Percentiles rank a stretch among this genome's conserved stretches.
Conservation (phyloP, 23 tunicate species). For the Aplidium turbinatum region DNA sequence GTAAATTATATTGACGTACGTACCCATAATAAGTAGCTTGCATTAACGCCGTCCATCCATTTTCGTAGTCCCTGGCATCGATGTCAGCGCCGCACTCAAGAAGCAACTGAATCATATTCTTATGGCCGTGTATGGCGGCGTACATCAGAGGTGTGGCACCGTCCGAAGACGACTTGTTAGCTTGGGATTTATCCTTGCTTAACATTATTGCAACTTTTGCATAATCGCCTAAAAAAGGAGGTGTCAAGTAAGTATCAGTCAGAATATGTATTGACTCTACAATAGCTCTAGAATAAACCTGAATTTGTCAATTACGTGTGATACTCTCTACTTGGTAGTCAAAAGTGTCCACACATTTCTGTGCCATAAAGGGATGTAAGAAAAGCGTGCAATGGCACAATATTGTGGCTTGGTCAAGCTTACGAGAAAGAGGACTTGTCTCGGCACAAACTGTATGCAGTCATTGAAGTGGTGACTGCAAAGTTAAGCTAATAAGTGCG, state of each 20-base stretch:
- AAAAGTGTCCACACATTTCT: too few relatives aligned
- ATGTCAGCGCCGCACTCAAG: conserved; percentile 87
- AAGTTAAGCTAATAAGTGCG: too few relatives aligned
- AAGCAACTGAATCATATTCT: conserved; percentile 63
- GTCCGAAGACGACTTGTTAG: conserved; percentile 76
- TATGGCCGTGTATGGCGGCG: conserved; percentile 83
- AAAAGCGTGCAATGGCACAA: too few relatives aligned
- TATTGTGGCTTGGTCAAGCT: too few relatives aligned
- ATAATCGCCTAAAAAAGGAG: conserved; percentile 27
- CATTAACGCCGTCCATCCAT: conserved; percentile 98
- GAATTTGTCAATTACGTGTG: too few relatives aligned
- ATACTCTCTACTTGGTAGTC: neutral
- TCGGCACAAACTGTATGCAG: too few relatives aligned
- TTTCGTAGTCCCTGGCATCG: conserved; percentile 93
- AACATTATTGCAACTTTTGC: conserved; percentile 36
- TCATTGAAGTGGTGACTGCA: too few relatives aligned
- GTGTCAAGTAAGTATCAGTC: too few relatives aligned
- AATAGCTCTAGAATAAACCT: too few relatives aligned
- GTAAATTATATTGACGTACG: neutral
- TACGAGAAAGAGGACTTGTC: too few relatives aligned
- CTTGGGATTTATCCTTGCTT: conserved; percentile 42
- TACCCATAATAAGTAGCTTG: conserved; percentile 97
- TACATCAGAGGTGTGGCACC: conserved; percentile 99
- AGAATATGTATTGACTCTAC: too few relatives aligned
- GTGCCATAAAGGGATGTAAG: too few relatives aligned